These are phyloP conservation scores for Notodonta dromedarius DNA, from an alignment of 2,888 invertebrate species.

Conservation along the genomic window DNA sequence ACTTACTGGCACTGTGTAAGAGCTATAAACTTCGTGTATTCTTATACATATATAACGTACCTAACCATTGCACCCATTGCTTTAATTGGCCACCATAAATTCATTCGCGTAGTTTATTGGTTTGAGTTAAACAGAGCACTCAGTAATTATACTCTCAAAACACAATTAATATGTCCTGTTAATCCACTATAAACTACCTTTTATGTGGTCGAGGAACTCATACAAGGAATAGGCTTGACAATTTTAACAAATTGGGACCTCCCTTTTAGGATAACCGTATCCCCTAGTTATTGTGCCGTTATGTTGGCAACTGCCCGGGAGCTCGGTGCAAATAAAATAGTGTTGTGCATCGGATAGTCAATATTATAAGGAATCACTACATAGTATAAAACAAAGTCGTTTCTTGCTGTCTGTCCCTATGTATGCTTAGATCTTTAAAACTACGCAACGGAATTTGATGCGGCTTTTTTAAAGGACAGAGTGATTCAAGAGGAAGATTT, in stretches of 20 bases:
- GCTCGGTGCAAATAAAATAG: slow-evolving; percentile 24
- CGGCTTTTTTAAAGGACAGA: no score
- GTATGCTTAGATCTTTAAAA: no score
- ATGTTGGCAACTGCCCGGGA: slow-evolving; percentile 49
- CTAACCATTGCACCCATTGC: background rate
- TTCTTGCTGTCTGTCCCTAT: no score
- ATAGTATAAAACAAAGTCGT: no score
- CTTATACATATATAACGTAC: background rate
- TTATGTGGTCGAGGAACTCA: slow-evolving; percentile 41
- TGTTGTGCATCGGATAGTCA: background rate
- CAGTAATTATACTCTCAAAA: slow-evolving; percentile 32
- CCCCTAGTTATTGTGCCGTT: slow-evolving; percentile 53
- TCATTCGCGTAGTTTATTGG: slow-evolving; percentile 23
- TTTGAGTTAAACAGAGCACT: slow-evolving; percentile 19
- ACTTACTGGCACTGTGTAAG: background rate
- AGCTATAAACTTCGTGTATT: background rate
- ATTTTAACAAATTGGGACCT: slow-evolving; percentile 59
- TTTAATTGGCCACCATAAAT: slow-evolving; percentile 11
- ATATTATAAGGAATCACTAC: background rate
- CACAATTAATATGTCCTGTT: slow-evolving; percentile 40
- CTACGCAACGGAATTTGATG: no score
- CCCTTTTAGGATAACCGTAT: slow-evolving; percentile 58
- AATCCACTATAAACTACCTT: slow-evolving; percentile 43
- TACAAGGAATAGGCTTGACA: slow-evolving; percentile 51
- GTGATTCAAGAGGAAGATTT: no score